Conservation (phyloP, 2,888 invertebrate genomes). For the Pelosia muscerda region DNA sequence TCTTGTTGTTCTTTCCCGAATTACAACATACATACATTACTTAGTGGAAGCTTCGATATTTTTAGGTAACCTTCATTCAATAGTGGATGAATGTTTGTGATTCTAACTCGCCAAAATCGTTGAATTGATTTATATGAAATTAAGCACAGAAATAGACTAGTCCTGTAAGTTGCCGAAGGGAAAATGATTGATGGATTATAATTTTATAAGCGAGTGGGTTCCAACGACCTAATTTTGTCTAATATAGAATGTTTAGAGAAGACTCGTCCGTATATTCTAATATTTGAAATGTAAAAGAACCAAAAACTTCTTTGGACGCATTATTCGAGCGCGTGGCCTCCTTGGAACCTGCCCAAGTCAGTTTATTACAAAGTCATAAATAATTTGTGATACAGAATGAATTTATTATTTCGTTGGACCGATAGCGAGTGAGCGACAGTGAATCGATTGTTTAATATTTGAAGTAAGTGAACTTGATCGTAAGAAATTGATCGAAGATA, state of each 20-base stretch:
- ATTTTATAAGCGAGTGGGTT: neutral
- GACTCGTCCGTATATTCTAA: neutral
- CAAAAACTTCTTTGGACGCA: neutral
- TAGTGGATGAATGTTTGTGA: neutral
- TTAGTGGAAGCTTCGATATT: neutral
- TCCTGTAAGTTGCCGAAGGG: neutral
- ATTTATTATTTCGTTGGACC: constrained; percentile 14
- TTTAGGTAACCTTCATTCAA: neutral
- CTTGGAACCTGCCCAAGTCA: constrained; percentile 11
- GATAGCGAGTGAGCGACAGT: neutral
- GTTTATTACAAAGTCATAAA: constrained; percentile 14
- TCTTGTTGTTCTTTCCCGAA: neutral
- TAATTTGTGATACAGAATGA: constrained; percentile 8
- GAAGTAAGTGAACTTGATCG: neutral
- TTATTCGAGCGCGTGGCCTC: constrained; percentile 8
- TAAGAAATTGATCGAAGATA: neutral
- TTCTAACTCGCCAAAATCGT: neutral
- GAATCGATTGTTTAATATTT: neutral
- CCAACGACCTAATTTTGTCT: neutral
- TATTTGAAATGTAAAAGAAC: constrained; percentile 3
- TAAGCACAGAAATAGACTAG: too few relatives aligned
- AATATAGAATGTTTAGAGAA: neutral
- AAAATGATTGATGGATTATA: neutral
- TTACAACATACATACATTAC: too few relatives aligned
- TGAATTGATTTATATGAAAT: neutral